Conservation (phyloP, 1,140 invertebrate species). For the Trichoplusia ni region DNA sequence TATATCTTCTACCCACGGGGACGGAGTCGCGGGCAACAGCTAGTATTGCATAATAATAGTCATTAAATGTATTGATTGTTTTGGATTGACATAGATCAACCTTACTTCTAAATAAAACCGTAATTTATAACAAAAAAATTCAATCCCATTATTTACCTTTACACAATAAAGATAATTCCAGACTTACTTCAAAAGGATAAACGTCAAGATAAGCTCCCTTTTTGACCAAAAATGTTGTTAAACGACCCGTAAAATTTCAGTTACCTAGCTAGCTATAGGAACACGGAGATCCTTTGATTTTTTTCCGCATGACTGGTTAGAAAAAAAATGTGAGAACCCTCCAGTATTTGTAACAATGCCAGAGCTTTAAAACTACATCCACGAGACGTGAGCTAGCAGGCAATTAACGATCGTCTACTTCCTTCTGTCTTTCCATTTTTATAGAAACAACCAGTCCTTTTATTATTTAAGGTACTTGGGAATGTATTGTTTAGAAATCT, state of each 20-base stretch:
- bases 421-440: too few relatives aligned
- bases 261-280: conserved; percentile 32
- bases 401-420: not conserved
- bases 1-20: too few relatives aligned
- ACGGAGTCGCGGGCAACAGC: too few relatives aligned
- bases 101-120: too few relatives aligned
- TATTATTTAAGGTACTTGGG: too few relatives aligned
- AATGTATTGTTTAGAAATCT: too few relatives aligned
- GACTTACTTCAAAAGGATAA: conserved; percentile 9
- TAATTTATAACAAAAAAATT: conserved; percentile 8
- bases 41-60: too few relatives aligned
- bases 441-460: too few relatives aligned
- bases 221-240: conserved; percentile 36
- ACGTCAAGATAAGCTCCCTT: conserved; percentile 12
- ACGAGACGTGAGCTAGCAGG: conserved; percentile 7
- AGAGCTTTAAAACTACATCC: conserved; percentile 6
- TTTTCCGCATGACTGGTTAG: conserved; percentile 30
- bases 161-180: conserved; percentile 10
- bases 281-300: conserved; percentile 39
- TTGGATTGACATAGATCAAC: too few relatives aligned
- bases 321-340: conserved; percentile 28
- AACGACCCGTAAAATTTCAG: conserved; percentile 37
- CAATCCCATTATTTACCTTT: too few relatives aligned
- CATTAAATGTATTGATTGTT: too few relatives aligned
- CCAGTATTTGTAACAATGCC: conserved; percentile 22